Evolutionary conservation across 2,797 vertebrate species (phyloP).

Genomic region (Vespertilio murinus): DNA sequence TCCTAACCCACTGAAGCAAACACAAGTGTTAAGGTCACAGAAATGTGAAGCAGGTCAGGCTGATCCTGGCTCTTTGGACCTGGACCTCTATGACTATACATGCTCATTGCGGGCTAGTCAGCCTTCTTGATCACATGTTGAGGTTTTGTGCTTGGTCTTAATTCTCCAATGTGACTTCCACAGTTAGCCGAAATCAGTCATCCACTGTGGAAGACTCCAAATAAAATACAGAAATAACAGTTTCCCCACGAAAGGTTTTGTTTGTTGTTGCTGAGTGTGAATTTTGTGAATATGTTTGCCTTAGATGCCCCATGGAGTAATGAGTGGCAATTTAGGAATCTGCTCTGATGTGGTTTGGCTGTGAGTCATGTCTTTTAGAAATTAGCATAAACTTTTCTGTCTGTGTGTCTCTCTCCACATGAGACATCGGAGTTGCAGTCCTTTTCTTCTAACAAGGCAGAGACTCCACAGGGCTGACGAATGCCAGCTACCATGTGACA

Average conservation of each 20-base stretch:
- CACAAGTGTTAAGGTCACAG: background rate
- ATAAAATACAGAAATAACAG: conserved; percentile 23
- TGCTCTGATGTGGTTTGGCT: conserved; percentile 16
- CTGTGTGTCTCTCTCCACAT: background rate
- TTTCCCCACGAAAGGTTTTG: background rate
- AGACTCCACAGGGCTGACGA: conserved; percentile 45
- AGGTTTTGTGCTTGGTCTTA: background rate
- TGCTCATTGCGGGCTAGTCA: background rate
- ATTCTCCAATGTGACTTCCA: background rate
- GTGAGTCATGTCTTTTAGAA: conserved; percentile 8
- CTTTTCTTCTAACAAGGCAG: conserved; percentile 34
- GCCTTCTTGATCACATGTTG: background rate
- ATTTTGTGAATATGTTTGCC: conserved; percentile 26
- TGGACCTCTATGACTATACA: background rate
- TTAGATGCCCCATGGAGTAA: background rate
- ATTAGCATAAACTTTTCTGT: background rate
- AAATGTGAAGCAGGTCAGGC: background rate
- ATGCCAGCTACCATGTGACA: background rate
- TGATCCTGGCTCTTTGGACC: background rate
- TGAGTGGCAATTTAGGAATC: background rate
- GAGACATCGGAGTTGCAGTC: background rate
- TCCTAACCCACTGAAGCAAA: background rate
- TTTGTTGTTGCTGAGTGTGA: background rate
- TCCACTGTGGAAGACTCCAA: conserved; percentile 30
- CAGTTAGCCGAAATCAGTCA: background rate